Base-by-base conservation (phyloP, 2,888 invertebrate species). In the Catocala nupta region DNA sequence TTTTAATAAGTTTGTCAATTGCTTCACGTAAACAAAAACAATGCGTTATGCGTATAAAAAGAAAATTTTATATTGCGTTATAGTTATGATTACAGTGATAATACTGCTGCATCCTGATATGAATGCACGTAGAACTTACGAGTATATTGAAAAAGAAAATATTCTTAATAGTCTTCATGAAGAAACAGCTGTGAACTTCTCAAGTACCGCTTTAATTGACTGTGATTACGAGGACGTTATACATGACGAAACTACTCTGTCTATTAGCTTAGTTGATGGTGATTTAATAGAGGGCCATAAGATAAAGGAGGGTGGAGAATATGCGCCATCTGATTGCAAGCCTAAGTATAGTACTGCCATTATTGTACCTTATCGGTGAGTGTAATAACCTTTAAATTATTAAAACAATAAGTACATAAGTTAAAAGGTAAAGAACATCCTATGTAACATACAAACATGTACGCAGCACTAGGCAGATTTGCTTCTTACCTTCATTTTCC, bases 281-380 rank as follows among this genome's bases (percentile, higher is more conserved):
- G 92, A 92, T 68, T 78, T 93, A 71, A 72, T 85, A 13, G 90
- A 90, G 66, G 87, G 88, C 4, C 89, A 91, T 63, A 86, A 78
- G 68, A 90, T 93, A 57, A 87, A 69, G 71, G 90, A 90, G 75
- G 94, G 94, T 49, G 94, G 93, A 4, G 94, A 92, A 78, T 92
- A 88, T 64, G 76, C 85, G 9, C 93, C 93, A 3, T 73, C 80
- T 43, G 86, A 91, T 8, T 93, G 93, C 68, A 90, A 86, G 73
- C 90, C 95, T n/a, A 89, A 91, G 59, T 95, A 94, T 82, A 97
- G 97, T 82, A 96, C 97, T 13, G 98, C 98, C 34, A 95, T 99
- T 53, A 96, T 99, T 80, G 95, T 99, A 63, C 98, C 98, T 1
- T 98, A 97, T 85, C 86, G 91, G 93, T 93, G 73, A 77, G 77